Evolutionary conservation across 1,140 invertebrate genomes (phyloP).

Genomic region (Coelopa frigida): DNA sequence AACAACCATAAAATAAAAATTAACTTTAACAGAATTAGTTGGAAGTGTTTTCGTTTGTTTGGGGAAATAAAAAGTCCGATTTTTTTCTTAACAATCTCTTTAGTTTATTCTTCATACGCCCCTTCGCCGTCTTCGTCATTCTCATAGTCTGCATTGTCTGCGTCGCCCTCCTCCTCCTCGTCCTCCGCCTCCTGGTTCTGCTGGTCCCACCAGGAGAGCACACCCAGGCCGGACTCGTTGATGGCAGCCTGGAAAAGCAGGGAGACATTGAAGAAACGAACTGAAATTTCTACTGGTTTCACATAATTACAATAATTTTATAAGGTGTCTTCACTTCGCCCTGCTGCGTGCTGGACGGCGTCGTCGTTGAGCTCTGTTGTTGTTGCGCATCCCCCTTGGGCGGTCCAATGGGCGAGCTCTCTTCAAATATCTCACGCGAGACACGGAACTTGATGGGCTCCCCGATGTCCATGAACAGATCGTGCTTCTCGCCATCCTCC

Average conservation of each 20-base stretch:
- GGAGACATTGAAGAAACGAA: slow-evolving; percentile 1
- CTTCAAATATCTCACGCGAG: slow-evolving; percentile 78
- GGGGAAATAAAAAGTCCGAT: no score
- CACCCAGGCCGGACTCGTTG: slow-evolving; percentile 83
- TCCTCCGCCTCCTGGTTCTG: slow-evolving; percentile 35
- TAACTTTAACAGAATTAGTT: no score
- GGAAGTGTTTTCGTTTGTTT: no score
- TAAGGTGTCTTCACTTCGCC: slow-evolving; percentile 63
- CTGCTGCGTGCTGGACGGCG: slow-evolving; percentile 42
- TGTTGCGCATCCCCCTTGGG: slow-evolving; percentile 46
- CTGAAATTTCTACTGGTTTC: neutral
- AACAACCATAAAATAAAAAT: no score
- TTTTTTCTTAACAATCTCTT: slow-evolving; percentile 3
- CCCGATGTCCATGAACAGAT: slow-evolving; percentile 79
- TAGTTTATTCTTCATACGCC: slow-evolving; percentile 33
- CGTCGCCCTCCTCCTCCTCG: slow-evolving; percentile 28
- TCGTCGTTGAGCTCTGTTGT: slow-evolving; percentile 42
- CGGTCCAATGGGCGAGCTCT: slow-evolving; percentile 70
- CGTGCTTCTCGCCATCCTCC: slow-evolving; percentile 76
- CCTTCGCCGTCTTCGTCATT: slow-evolving; percentile 43
- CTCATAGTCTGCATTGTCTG: slow-evolving; percentile 40
- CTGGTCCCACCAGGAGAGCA: slow-evolving; percentile 79
- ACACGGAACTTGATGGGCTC: slow-evolving; percentile 87
- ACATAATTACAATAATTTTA: slow-evolving; percentile 59
- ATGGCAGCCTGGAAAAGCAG: slow-evolving; percentile 59